A percentile compares a stretch with the other conserved stretches of the same genome.
Conservation (phyloP, 2,797 vertebrate species). For the Glyptemys insculpta region DNA sequence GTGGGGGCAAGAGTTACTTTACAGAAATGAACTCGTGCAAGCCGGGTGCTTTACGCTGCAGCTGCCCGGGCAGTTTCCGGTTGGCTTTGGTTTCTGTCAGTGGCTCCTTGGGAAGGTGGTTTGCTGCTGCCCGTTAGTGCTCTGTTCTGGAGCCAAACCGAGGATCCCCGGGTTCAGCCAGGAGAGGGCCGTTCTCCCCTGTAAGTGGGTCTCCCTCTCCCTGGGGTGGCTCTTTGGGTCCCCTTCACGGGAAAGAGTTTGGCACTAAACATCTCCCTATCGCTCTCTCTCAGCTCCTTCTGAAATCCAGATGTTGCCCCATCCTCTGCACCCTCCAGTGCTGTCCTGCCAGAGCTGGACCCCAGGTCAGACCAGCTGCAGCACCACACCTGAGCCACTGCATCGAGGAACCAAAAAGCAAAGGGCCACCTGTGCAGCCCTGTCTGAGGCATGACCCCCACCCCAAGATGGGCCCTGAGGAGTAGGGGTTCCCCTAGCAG, state of each 20-base stretch:
- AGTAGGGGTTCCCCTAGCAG: neutral
- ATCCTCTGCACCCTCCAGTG: neutral
- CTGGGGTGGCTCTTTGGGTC: fast-evolving
- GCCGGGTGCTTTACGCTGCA: neutral
- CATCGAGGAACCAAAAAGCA: neutral
- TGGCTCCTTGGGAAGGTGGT: neutral
- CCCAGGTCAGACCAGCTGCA: slow-evolving; percentile 36
- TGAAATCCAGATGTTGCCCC: neutral
- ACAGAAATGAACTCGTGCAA: too few relatives aligned
- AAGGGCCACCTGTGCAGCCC: neutral
- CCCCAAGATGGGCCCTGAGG: neutral
- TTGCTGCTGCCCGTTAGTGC: neutral
- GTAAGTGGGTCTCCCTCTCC: neutral
- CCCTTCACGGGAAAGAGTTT: neutral
- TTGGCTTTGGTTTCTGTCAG: neutral
- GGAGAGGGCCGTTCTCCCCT: neutral
- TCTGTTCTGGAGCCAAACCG: neutral
- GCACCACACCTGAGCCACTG: neutral
- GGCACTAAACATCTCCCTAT: slow-evolving; percentile 4
- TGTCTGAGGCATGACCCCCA: neutral
- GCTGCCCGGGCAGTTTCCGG: neutral
- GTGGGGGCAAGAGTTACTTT: neutral
- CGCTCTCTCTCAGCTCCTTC: neutral
- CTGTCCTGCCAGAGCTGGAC: slow-evolving; percentile 37
- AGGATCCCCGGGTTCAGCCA: neutral